Evolutionary conservation across 2,113 vertebrate genomes (phyloP), one percentile per base, ranked within the genome.

Genomic region (Dicerorhinus sumatrensis): DNA sequence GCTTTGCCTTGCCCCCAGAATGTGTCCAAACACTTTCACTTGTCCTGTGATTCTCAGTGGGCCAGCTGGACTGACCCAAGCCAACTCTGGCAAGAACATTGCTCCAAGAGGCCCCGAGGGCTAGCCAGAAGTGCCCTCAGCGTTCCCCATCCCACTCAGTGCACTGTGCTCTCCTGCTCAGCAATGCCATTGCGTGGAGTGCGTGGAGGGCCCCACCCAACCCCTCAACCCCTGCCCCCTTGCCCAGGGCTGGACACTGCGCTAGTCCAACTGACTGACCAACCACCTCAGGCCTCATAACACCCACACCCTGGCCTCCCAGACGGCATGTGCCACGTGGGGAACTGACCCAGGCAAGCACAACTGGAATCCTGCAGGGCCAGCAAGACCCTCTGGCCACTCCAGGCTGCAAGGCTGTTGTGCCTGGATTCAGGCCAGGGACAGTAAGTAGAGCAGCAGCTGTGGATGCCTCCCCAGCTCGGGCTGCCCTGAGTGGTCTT

Each of bases 301-400:
- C 46, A 31, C 13, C 65, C 27, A 75, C 39, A 63, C 56, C 6
- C 60, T 5, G 6, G 17, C 33, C 33, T 48, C 67, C 23, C 20
- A 79, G 56, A 29, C 1, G 1, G 20, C 86, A 12, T 6, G 1
- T 5, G 33, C 16, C 13, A 7, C 2, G 18, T 1, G 48, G 29
- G 54, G 29, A 48, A 29, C 60, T 8, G 58, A 39, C 54, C 21
- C 23, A 20, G 46, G 54, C 11, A 48, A 51, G 56, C 65, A 36
- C 54, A 17, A 8, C n/a, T 7, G 20, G 23, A 80, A n/a, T 16
- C 54, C 23, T 0, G 21, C 46, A 11, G 33, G 70, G 8, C 14
- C 20, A 1, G 4, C 48, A 25, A 46, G 73, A n/a, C 60, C 39
- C 60, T 27, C 29, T 27, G 58, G 48, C 39, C 12, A 39, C n/a